phyloP scores from a whole-genome alignment of 2,113 vertebrate genomes.

The Paramisgurnus dabryanus region DNA sequence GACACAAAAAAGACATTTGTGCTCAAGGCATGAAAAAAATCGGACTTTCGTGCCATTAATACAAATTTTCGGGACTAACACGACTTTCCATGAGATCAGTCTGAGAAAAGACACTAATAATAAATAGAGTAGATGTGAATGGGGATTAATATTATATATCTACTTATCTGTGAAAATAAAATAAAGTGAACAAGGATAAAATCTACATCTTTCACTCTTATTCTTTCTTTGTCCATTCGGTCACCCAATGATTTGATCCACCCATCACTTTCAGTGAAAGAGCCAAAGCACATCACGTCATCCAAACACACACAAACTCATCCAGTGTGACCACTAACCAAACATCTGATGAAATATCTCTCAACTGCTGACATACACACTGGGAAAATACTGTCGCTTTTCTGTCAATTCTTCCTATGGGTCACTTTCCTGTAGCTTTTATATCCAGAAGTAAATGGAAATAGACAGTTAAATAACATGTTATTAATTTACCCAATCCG shows the following conservation, averaged over 20 bases:
- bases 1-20: no score
- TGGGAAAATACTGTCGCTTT: not conserved
- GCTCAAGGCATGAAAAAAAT: no score
- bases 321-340: not conserved
- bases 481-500: no score
- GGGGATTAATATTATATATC: no score
- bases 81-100: no score
- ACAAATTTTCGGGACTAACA: no score
- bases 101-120: no score
- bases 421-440: not conserved
- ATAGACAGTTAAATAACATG: not conserved
- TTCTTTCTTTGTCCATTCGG: not conserved
- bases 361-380: not conserved
- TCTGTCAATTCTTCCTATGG: no score
- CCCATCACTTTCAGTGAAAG: conserved; percentile 4
- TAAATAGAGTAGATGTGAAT: no score
- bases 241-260: not conserved
- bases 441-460: not conserved
- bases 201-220: not conserved
- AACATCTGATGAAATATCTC: not conserved
- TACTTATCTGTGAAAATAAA: not conserved
- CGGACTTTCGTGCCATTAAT: no score
- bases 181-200: not conserved
- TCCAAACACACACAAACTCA: not conserved
- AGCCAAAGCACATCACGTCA: conserved; percentile 6